A percentile compares a stretch with the other conserved stretches of the same genome.
Evolutionary conservation across 1,140 invertebrate genomes (phyloP).

Genomic region (Sycophila sp.): DNA sequence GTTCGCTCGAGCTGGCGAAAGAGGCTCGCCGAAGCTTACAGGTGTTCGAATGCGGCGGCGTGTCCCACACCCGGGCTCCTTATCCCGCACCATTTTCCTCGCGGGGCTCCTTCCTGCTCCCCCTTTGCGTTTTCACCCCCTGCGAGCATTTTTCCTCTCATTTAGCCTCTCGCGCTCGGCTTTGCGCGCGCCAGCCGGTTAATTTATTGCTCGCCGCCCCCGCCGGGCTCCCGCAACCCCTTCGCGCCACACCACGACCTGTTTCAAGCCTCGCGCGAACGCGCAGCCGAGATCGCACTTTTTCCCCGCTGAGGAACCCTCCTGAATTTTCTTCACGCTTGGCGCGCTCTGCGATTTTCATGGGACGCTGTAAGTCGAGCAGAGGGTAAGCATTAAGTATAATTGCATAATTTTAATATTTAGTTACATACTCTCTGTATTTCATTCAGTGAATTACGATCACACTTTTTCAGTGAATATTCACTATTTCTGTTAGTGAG

Average conservation of each 20-base stretch:
- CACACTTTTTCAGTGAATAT: too few relatives aligned
- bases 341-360: too few relatives aligned
- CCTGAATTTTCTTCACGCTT: background rate
- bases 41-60: too few relatives aligned
- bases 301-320: background rate
- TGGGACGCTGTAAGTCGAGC: too few relatives aligned
- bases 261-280: constrained; percentile 34
- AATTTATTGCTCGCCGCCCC: constrained; percentile 48
- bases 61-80: too few relatives aligned
- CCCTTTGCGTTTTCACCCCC: constrained; percentile 29
- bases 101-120: constrained; percentile 6
- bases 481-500: too few relatives aligned
- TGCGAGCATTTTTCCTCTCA: constrained; percentile 42
- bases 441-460: too few relatives aligned
- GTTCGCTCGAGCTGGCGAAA: background rate
- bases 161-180: constrained; percentile 37
- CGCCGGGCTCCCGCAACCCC: constrained; percentile 26
- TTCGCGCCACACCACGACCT: too few relatives aligned
- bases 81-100: background rate
- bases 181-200: constrained; percentile 34
- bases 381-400: too few relatives aligned
- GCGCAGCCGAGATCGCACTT: background rate
- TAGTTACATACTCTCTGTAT: too few relatives aligned
- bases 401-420: too few relatives aligned
- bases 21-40: too few relatives aligned